Evolutionary conservation across 2,888 invertebrate species (phyloP), one percentile per base, ranked within the genome.

Genomic region (Andrena minutula): DNA sequence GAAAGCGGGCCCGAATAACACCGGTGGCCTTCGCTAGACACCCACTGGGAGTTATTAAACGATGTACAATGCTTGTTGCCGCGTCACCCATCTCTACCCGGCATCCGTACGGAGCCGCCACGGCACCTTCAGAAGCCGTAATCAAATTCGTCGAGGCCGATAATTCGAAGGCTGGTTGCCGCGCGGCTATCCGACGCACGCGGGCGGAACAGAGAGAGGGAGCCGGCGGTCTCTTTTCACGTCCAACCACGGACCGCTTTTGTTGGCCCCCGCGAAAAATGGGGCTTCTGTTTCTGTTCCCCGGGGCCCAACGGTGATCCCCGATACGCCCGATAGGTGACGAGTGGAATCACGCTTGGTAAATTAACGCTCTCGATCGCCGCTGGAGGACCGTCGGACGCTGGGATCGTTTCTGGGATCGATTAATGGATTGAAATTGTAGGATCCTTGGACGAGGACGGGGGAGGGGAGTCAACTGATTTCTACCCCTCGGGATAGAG

Each of bases 21-120:
- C 91, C 90, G 87, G 91, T 89, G 90, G 91, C 90, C 89, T 86
- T 83, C 82, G 86, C 82, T 84, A 89, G 91, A 89, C 91, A 89
- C 91, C 91, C 89, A 91, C 91, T 89, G 91, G 83, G 91, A 91
- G 89, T 92, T 92, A 92, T 91, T 91, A 91, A 92, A 91, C 91
- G 91, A 88, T 89, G 89, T 86, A 92, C 91, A 92, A 92, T 91
- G 89, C 90, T 89, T 91, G 86, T 90, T 92, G 91, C 91, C 84
- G 77, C 90, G 91, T 92, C 91, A 92, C 90, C 88, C 91, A 91
- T 91, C 89, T 89, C 88, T 86, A 79, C 80, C 41, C 83, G 84
- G 82, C 81, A 86, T 86, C 85, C 85, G 86, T 76, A 79, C 72
- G 69, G 30, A 47, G 70, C 70, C 60, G 75, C 60, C 65, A 71